Conservation (phyloP, 2,797 vertebrate genomes). For the Xiphorhynchus erythropygius region DNA sequence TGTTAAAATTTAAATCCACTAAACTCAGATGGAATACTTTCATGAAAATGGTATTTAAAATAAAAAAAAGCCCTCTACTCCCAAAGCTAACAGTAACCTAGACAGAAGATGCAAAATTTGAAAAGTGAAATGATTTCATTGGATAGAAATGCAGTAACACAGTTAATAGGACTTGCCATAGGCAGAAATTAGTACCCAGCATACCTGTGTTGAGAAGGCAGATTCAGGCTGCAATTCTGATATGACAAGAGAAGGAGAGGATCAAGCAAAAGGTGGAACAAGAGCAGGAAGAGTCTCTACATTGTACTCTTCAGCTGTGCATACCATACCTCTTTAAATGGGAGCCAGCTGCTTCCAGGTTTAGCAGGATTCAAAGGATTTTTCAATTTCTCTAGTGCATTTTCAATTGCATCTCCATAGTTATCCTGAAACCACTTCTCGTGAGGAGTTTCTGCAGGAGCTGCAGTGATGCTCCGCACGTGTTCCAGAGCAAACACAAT, state of each 20-base stretch:
- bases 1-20: not conserved
- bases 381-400: slow-evolving; percentile 89
- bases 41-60: not conserved
- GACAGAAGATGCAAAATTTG: not conserved
- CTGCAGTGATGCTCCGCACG: slow-evolving; percentile 91
- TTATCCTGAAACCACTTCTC: slow-evolving; percentile 98
- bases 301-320: not conserved
- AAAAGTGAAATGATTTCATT: not conserved
- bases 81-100: not conserved
- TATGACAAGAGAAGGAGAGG: not conserved
- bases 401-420: slow-evolving; percentile 90
- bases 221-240: not conserved
- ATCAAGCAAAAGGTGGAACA: not conserved
- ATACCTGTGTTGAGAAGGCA: not conserved
- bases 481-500: slow-evolving; percentile 97
- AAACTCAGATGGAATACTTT: not conserved
- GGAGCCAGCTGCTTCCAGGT: slow-evolving; percentile 95
- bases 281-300: not conserved
- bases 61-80: not conserved
- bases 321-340: slow-evolving; percentile 91
- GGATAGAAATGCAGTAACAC: not conserved
- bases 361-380: slow-evolving; percentile 94
- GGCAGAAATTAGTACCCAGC: not conserved
- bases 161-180: not conserved
- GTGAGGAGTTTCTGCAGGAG: slow-evolving; percentile 92